Evolutionary conservation across 2,113 vertebrate species (phyloP).

Genomic region (Desmodus rotundus): DNA sequence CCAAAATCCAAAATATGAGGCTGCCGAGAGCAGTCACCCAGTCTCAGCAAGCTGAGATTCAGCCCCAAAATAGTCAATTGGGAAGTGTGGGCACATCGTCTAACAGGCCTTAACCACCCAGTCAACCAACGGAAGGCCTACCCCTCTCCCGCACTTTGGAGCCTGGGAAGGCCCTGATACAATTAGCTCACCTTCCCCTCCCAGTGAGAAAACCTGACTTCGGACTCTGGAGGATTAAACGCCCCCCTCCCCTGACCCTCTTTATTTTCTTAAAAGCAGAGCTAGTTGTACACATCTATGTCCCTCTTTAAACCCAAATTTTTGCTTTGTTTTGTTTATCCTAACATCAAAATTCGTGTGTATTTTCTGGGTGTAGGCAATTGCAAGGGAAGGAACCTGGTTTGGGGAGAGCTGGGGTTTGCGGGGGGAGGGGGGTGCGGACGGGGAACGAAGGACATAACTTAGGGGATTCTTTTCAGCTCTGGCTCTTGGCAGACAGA

Average conservation of each 20-base stretch:
- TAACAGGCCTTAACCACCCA: background rate
- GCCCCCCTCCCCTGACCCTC: too few relatives aligned
- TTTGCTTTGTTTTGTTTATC: background rate
- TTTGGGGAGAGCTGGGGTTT: background rate
- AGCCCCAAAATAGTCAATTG: background rate
- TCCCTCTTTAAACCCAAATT: background rate
- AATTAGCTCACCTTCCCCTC: background rate
- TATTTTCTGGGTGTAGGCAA: background rate
- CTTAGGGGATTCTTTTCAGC: background rate
- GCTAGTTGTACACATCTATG: background rate
- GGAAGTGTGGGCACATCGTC: background rate
- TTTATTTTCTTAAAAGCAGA: background rate
- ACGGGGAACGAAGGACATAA: background rate
- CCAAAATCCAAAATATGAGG: background rate
- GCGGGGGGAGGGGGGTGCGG: too few relatives aligned
- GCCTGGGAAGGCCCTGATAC: background rate
- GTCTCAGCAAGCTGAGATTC: background rate
- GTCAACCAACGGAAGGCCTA: background rate
- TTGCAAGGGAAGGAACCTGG: background rate
- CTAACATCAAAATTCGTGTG: background rate
- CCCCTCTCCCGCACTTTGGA: background rate
- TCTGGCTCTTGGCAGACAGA: background rate
- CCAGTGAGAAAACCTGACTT: conserved; percentile 21
- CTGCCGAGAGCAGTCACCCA: background rate
- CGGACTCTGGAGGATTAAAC: background rate